A percentile compares a stretch with the other conserved stretches of the same genome.
Conservation (phyloP, 1,140 invertebrate species). For the Drosophila oshimai region DNA sequence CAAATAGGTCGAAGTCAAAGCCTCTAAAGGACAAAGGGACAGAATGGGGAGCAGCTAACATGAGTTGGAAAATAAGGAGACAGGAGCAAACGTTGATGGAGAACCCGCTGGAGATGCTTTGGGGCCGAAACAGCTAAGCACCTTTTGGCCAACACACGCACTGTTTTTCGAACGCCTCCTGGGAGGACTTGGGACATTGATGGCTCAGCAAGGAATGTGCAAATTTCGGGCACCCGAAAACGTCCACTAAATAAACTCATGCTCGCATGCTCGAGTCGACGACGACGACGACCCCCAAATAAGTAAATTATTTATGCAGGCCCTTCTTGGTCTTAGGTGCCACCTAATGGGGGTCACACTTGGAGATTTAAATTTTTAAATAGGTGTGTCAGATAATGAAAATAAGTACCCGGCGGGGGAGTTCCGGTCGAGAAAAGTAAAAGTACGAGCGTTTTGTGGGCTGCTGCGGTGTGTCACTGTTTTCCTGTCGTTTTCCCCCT, state of each 20-base stretch:
- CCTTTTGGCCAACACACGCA: slow-evolving; percentile 40
- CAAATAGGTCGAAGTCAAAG: slow-evolving; percentile 6
- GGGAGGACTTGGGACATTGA: slow-evolving; percentile 14
- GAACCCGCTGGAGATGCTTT: slow-evolving; percentile 13
- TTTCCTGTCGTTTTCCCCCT: slow-evolving; percentile 19
- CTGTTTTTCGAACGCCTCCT: slow-evolving; percentile 14
- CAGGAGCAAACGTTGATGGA: background rate
- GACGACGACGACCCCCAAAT: slow-evolving; percentile 31
- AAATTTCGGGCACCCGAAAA: slow-evolving; percentile 51
- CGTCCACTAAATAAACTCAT: slow-evolving; percentile 72
- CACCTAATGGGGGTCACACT: slow-evolving; percentile 77
- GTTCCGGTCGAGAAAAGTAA: slow-evolving; percentile 22
- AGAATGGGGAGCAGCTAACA: background rate
- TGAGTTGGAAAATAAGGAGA: background rate
- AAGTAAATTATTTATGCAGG: slow-evolving; percentile 77
- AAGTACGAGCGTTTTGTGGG: slow-evolving; percentile 38
- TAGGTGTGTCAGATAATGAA: slow-evolving; percentile 80
- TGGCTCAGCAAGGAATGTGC: slow-evolving; percentile 52
- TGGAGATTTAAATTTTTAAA: slow-evolving; percentile 78
- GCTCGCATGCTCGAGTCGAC: slow-evolving; percentile 59
- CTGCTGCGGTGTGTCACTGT: slow-evolving; percentile 40
- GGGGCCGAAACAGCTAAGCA: slow-evolving; percentile 31
- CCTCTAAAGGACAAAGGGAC: slow-evolving; percentile 33
- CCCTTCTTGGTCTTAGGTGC: slow-evolving; percentile 47
- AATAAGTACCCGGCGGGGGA: slow-evolving; percentile 69